Evolutionary conservation across 1,140 invertebrate species (phyloP).

Genomic region (Scaptomyza pallida): DNA sequence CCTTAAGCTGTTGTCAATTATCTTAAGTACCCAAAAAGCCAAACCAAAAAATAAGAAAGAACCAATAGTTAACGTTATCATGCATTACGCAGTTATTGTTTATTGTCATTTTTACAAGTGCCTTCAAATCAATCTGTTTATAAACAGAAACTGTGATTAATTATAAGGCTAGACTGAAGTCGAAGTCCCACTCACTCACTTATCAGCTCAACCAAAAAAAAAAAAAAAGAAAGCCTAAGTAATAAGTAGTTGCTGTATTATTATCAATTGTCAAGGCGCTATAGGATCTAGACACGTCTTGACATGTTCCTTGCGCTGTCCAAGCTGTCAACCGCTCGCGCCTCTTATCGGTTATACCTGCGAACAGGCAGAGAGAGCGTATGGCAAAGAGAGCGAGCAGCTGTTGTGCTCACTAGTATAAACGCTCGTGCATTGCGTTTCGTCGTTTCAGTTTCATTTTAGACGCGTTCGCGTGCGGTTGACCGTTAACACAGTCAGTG

Average conservation of each 20-base stretch:
- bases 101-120: constrained; percentile 12
- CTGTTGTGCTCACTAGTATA: constrained; percentile 9
- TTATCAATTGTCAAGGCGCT: neutral
- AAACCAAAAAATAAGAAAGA: too few relatives aligned
- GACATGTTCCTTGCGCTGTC: neutral
- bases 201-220: constrained; percentile 3
- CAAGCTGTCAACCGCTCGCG: neutral
- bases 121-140: neutral
- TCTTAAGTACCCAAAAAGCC: too few relatives aligned
- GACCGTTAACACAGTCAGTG: constrained; percentile 3
- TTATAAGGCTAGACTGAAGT: constrained; percentile 9
- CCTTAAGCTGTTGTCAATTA: neutral
- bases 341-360: constrained; percentile 4
- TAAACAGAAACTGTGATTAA: constrained; percentile 11
- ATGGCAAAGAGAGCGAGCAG: neutral
- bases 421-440: constrained; percentile 28
- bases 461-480: constrained; percentile 46
- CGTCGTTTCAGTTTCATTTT: constrained; percentile 19
- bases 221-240: neutral
- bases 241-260: constrained; percentile 2
- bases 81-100: neutral
- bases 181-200: neutral
- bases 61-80: neutral
- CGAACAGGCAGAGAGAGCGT: neutral
- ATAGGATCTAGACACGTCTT: constrained; percentile 7